Evolutionary conservation across 2,113 vertebrate genomes (phyloP), one percentile per base, ranked within the genome.

Genomic region (Maccullochella peelii): DNA sequence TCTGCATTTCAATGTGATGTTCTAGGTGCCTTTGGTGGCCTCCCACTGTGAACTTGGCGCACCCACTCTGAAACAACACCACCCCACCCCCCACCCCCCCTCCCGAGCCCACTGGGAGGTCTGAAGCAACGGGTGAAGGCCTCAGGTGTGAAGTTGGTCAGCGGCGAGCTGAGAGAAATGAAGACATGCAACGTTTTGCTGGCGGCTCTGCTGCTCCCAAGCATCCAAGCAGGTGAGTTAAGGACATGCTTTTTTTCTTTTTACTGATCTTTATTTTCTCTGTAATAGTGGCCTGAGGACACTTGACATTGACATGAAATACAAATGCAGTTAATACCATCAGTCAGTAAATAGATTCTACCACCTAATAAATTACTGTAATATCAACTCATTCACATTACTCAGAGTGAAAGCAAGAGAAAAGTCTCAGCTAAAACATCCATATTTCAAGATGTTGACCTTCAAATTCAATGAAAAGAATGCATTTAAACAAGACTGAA

Each of bases 201-300:
- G 62, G 80, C 87, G 25, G 83, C 78, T 49, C 70, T 94, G 79
- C 91, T 96, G 91, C 68, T 94, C 7, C 91, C 91, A 23, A 67
- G 78, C 81, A 73, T 91, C 77, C 86, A 86, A 38, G 89, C 94
- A 52, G 91, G 95, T 95, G 82, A 89, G 94, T 88, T 40, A 10
- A 25, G 12, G 6, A 25, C 30, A 15, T 6, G n/a, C 15, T 61
- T 47, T 63, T 54, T 59, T n/a, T 20, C 4, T 49, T 40, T 21
- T 40, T 18, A 47, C 42, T 61, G 25, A 59, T 63, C 16, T 80
- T 30, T 18, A 33, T 47, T n/a, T 78, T 49, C 20, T n/a, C 6
- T 36, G 33, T 21, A 54, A 38, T 2, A 36, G 30, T 25, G 9
- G 15, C 12, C 40, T 14, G 5, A 38, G 2, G 27, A 70, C 27